Evolutionary conservation across 2,113 vertebrate genomes (phyloP).

Genomic region (Electrona antarctica): DNA sequence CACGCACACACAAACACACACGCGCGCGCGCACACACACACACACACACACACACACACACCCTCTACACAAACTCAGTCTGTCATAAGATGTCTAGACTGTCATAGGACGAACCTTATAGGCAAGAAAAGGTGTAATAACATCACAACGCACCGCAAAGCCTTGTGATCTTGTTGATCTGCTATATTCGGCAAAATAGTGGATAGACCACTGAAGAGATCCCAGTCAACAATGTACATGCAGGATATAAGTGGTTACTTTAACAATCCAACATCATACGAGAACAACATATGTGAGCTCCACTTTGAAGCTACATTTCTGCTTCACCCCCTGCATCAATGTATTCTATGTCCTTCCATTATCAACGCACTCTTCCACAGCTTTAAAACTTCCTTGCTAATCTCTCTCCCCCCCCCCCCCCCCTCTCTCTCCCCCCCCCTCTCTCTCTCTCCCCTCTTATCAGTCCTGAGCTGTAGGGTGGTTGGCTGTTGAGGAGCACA

Average conservation of each 20-base stretch:
- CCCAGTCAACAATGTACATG: not conserved
- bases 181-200: not conserved
- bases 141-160: too few relatives aligned
- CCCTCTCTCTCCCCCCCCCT: not conserved
- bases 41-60: too few relatives aligned
- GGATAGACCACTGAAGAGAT: not conserved
- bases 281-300: conserved; percentile 10
- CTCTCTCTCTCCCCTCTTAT: conserved; percentile 33
- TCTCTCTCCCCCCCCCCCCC: not conserved
- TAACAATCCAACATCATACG: too few relatives aligned
- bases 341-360: conserved; percentile 23
- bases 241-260: too few relatives aligned
- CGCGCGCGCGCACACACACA: too few relatives aligned
- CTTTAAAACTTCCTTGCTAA: conserved; percentile 36
- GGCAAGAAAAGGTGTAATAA: too few relatives aligned
- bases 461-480: conserved; percentile 7
- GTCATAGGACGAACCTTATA: too few relatives aligned
- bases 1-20: too few relatives aligned
- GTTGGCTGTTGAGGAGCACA: conserved; percentile 16
- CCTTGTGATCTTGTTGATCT: too few relatives aligned
- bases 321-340: conserved; percentile 9
- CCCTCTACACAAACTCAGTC: too few relatives aligned
- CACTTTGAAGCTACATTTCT: conserved; percentile 11
- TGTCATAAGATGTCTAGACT: too few relatives aligned
- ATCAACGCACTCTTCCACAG: conserved; percentile 24